A percentile compares a stretch with the other conserved stretches of the same genome.
These are phyloP conservation scores for Charina bottae DNA, from an alignment of 2,113 vertebrate genomes.

Conservation along the genomic window DNA sequence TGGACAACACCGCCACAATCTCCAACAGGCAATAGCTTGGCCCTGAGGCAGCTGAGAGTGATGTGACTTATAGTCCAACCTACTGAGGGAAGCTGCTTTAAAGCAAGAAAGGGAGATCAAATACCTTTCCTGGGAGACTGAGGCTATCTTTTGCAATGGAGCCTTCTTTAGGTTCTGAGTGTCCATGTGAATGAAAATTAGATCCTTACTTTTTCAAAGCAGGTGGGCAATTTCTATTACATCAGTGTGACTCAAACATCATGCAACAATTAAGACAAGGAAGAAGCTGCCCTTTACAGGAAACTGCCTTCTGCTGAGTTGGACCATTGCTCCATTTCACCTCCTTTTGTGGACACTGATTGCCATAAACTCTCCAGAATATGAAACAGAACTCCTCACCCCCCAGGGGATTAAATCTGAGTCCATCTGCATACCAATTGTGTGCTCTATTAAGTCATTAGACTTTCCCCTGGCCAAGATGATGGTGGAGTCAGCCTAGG, in stretches of 20 bases:
- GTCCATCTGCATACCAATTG: not conserved
- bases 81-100: not conserved
- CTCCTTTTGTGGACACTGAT: not conserved
- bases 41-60: not conserved
- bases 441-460: not conserved
- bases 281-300: not conserved
- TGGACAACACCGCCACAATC: not conserved
- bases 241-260: not conserved
- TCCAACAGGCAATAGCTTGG: not conserved
- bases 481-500: not conserved
- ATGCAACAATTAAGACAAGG: not conserved
- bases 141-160: not conserved
- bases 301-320: not conserved
- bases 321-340: not conserved
- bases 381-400: not conserved
- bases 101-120: slow-evolving; percentile 7
- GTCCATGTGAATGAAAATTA: not conserved
- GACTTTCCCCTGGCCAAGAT: not conserved
- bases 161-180: not conserved
- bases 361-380: not conserved
- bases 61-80: not conserved
- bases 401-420: not conserved
- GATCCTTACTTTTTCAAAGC: not conserved
- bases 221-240: not conserved
- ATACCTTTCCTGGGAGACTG: not conserved